Evolutionary conservation across 1,140 invertebrate genomes (phyloP), one percentile per base, ranked within the genome.

Genomic region (Leguminivora glycinivorella): DNA sequence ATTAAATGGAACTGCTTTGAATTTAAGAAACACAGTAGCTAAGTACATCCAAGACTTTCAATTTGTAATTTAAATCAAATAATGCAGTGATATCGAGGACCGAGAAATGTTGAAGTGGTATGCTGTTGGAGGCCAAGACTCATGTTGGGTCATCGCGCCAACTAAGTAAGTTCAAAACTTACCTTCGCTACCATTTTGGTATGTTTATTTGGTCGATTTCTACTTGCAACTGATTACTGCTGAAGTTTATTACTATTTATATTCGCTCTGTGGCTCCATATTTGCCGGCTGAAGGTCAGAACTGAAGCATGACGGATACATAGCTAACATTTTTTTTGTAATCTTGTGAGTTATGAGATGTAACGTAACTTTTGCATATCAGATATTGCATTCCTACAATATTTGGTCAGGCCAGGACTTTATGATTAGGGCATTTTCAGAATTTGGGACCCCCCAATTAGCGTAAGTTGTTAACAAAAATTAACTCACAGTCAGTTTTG

Each of bases 191-290:
- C 58, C 58, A 63, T 63, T 63, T 63, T 63, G 14, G 34, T 19
- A 63, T 63, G 58, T 63, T 63, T 63, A 25, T 63, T 63, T 63
- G 58, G n/a, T 29, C 58, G 26, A 63, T n/a, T 31, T 31, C 58
- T n/a, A 63, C 58, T 63, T 63, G n/a, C 58, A 31, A 63, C 58
- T 63, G 58, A 34, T 34, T 34, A 63, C 25, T 63, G 25, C 29
- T 63, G 58, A 34, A 63, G 58, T 63, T 63, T 63, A 63, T 34
- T 19, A 63, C 58, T 63, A 63, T 63, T 63, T 63, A 63, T 63
- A 63, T 34, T 29, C 58, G 5, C n/a, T 14, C 58, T 17, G 24
- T 10, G 56, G 24, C 56, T 26, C 26, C 1, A 26, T 29, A 17
- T 63, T 31, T 5, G 14, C 25, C 14, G 58, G 25, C 26, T 63